These are phyloP conservation scores for Temnopleurus reevesii DNA, from an alignment of 53 echinoderm and acorn worm species.

Conservation along the genomic window DNA sequence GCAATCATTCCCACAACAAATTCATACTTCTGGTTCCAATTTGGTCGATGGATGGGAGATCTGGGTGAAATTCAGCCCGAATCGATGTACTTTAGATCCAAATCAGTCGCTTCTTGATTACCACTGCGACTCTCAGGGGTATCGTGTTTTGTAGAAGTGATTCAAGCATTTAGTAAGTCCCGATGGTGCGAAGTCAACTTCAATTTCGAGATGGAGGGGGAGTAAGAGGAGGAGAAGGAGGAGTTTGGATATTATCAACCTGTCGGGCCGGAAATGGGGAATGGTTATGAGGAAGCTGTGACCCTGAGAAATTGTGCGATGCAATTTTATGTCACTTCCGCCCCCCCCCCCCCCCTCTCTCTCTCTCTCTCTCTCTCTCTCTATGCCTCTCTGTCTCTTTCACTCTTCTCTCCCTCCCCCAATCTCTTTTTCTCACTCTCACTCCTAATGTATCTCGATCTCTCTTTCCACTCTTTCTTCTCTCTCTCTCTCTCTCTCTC, in stretches of 20 bases:
- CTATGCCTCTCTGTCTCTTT: neutral
- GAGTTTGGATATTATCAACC: neutral
- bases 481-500: neutral
- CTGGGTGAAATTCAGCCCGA: neutral
- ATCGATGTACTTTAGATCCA: neutral
- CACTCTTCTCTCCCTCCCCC: neutral
- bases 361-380: neutral
- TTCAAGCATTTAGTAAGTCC: neutral
- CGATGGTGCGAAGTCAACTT: neutral
- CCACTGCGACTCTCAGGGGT: neutral
- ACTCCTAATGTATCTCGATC: neutral
- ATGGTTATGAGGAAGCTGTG: too few relatives aligned
- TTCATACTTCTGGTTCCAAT: neutral
- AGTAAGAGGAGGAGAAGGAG: too few relatives aligned
- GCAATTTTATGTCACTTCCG: neutral
- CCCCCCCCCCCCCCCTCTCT: neutral
- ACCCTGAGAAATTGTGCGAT: neutral
- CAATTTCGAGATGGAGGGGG: too few relatives aligned
- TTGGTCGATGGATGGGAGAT: neutral
- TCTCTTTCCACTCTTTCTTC: neutral
- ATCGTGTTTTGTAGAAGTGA: neutral
- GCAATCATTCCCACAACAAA: neutral
- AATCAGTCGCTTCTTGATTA: conserved; percentile 30
- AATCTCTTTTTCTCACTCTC: neutral
- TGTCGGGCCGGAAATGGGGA: too few relatives aligned